phyloP scores from a whole-genome alignment of 2,113 vertebrate species.

The Siniperca chuatsi region DNA sequence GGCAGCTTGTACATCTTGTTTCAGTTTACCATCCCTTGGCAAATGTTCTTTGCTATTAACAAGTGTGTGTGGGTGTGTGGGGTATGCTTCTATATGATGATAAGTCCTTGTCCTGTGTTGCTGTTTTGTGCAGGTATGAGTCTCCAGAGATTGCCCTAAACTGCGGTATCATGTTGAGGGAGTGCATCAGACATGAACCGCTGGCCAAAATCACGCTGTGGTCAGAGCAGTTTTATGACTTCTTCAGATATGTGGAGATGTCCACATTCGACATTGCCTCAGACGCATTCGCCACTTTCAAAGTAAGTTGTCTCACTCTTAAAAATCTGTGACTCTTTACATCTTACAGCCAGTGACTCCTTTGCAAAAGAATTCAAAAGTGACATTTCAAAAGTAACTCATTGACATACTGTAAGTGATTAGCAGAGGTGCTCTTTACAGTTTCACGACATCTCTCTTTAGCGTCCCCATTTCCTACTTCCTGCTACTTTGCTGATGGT shows the following conservation, averaged over 20 bases:
- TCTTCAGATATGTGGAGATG: slow-evolving; percentile 98
- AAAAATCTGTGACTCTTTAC: not conserved
- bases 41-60: not conserved
- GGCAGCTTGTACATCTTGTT: not conserved
- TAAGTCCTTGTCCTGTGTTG: not conserved
- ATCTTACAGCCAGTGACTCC: not conserved
- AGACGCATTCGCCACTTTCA: slow-evolving; percentile 98
- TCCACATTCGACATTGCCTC: slow-evolving; percentile 99
- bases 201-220: slow-evolving; percentile 95
- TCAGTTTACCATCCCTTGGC: not conserved
- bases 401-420: not conserved
- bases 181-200: slow-evolving; percentile 95
- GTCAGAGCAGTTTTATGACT: slow-evolving; percentile 94
- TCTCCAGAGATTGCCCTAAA: slow-evolving; percentile 94
- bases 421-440: not conserved
- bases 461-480: not conserved
- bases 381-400: not conserved
- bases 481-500: not conserved
- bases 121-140: slow-evolving; percentile 88
- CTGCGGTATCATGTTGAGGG: slow-evolving; percentile 97
- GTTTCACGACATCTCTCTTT: not conserved
- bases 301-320: slow-evolving; percentile 85
- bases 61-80: not conserved
- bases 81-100: not conserved
- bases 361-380: not conserved